phyloP scores from a whole-genome alignment of 2,797 vertebrate genomes.

The Chrosomus eos region DNA sequence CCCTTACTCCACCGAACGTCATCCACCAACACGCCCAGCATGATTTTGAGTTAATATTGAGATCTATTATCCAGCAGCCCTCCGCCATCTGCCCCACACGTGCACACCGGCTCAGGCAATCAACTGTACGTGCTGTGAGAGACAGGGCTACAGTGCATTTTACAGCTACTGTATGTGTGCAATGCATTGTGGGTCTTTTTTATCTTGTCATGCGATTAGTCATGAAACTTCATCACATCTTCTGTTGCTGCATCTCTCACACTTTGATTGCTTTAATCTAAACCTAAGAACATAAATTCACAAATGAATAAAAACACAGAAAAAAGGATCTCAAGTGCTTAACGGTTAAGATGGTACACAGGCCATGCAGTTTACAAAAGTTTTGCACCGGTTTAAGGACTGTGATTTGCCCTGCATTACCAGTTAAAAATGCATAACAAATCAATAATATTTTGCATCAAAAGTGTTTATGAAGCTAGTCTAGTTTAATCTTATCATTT shows the following conservation, averaged over 20 bases:
- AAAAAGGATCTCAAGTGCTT: background rate
- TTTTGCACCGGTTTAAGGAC: background rate
- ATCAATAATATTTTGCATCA: background rate
- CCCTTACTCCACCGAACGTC: conserved; percentile 76
- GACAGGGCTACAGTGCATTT: conserved; percentile 28
- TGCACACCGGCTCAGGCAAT: conserved; percentile 68
- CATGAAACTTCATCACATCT: background rate
- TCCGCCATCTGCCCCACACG: conserved; percentile 79
- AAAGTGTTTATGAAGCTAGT: background rate
- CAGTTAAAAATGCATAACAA: background rate
- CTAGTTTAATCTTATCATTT: background rate
- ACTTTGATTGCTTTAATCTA: background rate
- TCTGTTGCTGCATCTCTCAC: background rate
- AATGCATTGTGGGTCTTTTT: conserved; percentile 21
- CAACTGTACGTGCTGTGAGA: conserved; percentile 62
- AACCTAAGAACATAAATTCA: background rate
- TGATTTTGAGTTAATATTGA: conserved; percentile 80
- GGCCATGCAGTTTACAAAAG: background rate
- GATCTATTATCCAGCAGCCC: conserved; percentile 80
- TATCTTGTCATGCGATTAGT: background rate
- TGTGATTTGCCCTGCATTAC: background rate
- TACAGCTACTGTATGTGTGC: conserved; percentile 31
- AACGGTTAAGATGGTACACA: background rate
- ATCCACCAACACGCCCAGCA: conserved; percentile 81
- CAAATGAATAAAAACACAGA: background rate